A percentile compares a stretch with the other conserved stretches of the same genome.
Evolutionary conservation across 2,797 vertebrate genomes (phyloP).

Genomic region (Tamandua tetradactyla): DNA sequence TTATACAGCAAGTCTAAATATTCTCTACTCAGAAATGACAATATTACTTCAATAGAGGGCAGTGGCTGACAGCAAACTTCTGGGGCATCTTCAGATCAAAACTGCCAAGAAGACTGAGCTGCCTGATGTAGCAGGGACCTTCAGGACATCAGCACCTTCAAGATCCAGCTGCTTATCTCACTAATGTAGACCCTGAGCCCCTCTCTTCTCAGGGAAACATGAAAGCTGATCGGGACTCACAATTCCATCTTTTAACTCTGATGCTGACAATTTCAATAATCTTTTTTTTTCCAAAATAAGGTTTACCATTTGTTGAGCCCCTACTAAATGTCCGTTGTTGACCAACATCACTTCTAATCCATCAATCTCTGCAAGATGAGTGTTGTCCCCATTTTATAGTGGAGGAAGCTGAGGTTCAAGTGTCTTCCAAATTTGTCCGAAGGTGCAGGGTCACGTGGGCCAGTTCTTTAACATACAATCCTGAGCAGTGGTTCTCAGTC

Average conservation of each 20-base stretch:
- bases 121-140: background rate
- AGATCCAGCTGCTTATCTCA: background rate
- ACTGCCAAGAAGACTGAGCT: background rate
- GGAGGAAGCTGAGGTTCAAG: background rate
- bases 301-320: background rate
- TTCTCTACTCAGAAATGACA: background rate
- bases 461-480: background rate
- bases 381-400: background rate
- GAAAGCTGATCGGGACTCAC: background rate
- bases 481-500: background rate
- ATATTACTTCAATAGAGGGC: background rate
- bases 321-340: background rate
- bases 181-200: background rate
- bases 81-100: background rate
- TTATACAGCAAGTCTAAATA: background rate
- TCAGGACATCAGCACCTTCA: background rate
- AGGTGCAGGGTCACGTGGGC: background rate
- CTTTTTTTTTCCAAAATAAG: accelerated
- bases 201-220: background rate
- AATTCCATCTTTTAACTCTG: background rate
- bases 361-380: background rate
- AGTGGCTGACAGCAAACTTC: background rate
- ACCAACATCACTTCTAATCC: background rate
- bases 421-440: background rate
- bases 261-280: background rate